These are phyloP conservation scores for Andrena praecox DNA, from an alignment of 2,888 invertebrate genomes.

Conservation along the genomic window DNA sequence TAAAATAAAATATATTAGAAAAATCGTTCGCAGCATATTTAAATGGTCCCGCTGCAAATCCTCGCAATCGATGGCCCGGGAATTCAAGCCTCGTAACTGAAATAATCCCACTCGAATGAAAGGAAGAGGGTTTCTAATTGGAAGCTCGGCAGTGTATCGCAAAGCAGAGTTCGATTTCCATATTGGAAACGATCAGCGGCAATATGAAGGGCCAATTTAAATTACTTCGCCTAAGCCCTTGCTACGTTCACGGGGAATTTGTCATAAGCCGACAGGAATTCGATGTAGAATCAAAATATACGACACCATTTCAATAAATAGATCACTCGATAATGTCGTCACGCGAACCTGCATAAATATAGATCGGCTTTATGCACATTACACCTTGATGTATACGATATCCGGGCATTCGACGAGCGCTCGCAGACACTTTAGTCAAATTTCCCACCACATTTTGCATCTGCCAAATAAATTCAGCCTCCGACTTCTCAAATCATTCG, in stretches of 20 bases:
- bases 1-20: neutral
- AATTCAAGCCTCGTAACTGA: neutral
- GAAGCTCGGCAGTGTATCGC: conserved; percentile 21
- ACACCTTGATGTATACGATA: neutral
- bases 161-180: conserved; percentile 28
- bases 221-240: conserved; percentile 37
- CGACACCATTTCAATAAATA: conserved; percentile 24
- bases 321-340: conserved; percentile 36
- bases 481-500: neutral
- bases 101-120: conserved; percentile 5
- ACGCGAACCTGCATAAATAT: conserved; percentile 11
- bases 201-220: conserved; percentile 35
- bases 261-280: conserved; percentile 25
- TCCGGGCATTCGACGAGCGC: neutral
- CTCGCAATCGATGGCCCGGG: neutral
- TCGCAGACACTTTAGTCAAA: neutral
- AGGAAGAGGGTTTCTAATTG: conserved; percentile 21
- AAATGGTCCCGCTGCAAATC: neutral
- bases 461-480: neutral
- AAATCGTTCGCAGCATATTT: neutral
- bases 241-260: conserved; percentile 33
- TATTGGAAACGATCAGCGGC: conserved; percentile 15
- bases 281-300: conserved; percentile 43
- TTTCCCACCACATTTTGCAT: neutral
- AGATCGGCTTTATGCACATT: neutral